Percentiles rank a stretch among this genome's conserved stretches.
Conservation (phyloP, 2,888 invertebrate species). For the Serripes groenlandicus region DNA sequence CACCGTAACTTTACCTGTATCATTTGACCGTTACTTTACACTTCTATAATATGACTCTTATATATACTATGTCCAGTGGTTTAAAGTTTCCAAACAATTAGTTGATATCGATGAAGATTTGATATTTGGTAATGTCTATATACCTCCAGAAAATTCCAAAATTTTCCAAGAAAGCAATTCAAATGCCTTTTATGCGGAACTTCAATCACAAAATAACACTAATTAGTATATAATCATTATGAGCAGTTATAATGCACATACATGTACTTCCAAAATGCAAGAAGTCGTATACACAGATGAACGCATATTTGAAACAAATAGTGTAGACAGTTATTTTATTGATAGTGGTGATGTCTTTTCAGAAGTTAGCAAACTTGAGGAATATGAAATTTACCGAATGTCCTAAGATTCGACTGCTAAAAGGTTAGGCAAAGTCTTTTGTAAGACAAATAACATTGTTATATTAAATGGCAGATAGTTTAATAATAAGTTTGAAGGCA, state of each 20-base stretch:
- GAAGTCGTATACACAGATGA: background rate
- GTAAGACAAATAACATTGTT: background rate
- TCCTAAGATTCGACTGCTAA: background rate
- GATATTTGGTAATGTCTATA: background rate
- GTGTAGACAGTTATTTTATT: background rate
- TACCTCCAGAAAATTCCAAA: too few relatives aligned
- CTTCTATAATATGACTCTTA: too few relatives aligned
- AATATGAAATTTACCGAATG: background rate
- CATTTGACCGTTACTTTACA: too few relatives aligned
- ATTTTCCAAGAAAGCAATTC: background rate
- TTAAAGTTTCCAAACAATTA: background rate
- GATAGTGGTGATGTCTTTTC: background rate
- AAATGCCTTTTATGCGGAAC: background rate
- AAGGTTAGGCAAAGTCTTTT: background rate
- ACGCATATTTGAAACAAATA: background rate
- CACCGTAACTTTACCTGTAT: too few relatives aligned
- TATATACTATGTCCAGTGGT: constrained; percentile 14
- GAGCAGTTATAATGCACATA: background rate
- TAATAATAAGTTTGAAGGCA: constrained; percentile 13
- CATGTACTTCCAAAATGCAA: background rate
- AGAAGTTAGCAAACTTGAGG: background rate
- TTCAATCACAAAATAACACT: background rate
- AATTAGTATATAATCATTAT: background rate
- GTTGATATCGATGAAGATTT: background rate
- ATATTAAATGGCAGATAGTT: constrained; percentile 8